A percentile compares a stretch with the other conserved stretches of the same genome.
Evolutionary conservation across 2,113 vertebrate genomes (phyloP).

Genomic region (Lepisosteus oculatus): DNA sequence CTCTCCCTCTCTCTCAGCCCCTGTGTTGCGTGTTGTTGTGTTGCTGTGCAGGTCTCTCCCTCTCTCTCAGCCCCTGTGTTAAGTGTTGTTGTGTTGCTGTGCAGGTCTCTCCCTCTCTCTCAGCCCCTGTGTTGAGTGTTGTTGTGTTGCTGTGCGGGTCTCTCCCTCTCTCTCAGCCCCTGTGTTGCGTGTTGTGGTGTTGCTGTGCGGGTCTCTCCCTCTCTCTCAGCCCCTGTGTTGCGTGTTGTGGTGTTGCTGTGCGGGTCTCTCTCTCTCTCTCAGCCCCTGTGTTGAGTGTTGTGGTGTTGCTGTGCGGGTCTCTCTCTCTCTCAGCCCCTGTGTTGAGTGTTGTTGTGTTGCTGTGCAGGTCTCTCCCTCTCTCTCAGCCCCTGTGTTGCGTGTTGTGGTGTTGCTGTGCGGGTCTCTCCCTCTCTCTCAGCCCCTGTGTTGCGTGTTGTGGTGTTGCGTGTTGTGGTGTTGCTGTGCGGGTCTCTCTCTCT

Average conservation of each 20-base stretch:
- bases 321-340: background rate
- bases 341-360: constrained; percentile 7
- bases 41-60: constrained; percentile 11
- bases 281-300: constrained; percentile 4
- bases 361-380: constrained; percentile 8
- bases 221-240: background rate
- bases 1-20: constrained; percentile 22
- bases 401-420: constrained; percentile 21
- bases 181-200: background rate
- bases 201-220: background rate
- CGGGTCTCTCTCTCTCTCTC: constrained; percentile 20
- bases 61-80: background rate
- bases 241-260: constrained; percentile 9
- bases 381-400: constrained; percentile 20
- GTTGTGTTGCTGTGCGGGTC: constrained; percentile 14
- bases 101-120: constrained; percentile 20
- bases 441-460: background rate
- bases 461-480: too few species aligned
- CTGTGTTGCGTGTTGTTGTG: constrained; percentile 13
- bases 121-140: constrained; percentile 9
- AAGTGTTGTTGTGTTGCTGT: constrained; percentile 9
- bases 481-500: background rate
- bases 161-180: constrained; percentile 8
- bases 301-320: constrained; percentile 15
- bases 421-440: constrained; percentile 6